Evolutionary conservation across 2,797 vertebrate genomes (phyloP), one percentile per base, ranked within the genome.

Genomic region (Pitangus sulphuratus): DNA sequence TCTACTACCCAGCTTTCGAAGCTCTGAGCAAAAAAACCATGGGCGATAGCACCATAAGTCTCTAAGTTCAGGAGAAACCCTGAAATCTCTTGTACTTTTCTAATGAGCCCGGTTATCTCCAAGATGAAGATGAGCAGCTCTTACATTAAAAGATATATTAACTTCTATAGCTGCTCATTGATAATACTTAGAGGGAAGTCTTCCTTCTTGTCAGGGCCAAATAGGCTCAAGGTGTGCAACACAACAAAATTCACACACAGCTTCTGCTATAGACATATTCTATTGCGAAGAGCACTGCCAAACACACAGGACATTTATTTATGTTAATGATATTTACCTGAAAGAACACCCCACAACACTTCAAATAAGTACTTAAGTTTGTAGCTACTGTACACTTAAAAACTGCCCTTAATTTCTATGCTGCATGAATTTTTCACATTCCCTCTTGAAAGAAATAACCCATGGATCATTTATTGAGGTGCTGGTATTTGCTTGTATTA

Each of bases 361-460:
- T 87, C 76, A 74, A 77, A 21, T 89, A 82, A 87, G 66, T 85
- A 84, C 42, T 69, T 95, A 93, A 87, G 95, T 89, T 93, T 89
- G 72, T 89, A 97, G 89, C 66, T 58, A 31, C 71, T 91, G 54
- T 91, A 96, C 97, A 96, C 90, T 91, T 93, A 60, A 96, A 95
- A 70, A 47, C 31, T 42, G 79, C 40, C 69, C 58, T 65, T 82
- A 62, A 94, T 95, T 90, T 94, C 79, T 50, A 71, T 80, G 84
- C 61, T 53, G 54, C 60, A 89, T 8, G 20, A 48, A 94, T 62
- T 62, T 64, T 76, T 95, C 86, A 89, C 39, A 77, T 96, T 89
- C 84, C 71, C 80, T 91, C 79, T 79, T 80, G 61, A 94, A 96
- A 95, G 89, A 94, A 92, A 74, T 30, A 94, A 93, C 79, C 87